Evolutionary conservation across 2,113 vertebrate species (phyloP).

Genomic region (Rhea americana): DNA sequence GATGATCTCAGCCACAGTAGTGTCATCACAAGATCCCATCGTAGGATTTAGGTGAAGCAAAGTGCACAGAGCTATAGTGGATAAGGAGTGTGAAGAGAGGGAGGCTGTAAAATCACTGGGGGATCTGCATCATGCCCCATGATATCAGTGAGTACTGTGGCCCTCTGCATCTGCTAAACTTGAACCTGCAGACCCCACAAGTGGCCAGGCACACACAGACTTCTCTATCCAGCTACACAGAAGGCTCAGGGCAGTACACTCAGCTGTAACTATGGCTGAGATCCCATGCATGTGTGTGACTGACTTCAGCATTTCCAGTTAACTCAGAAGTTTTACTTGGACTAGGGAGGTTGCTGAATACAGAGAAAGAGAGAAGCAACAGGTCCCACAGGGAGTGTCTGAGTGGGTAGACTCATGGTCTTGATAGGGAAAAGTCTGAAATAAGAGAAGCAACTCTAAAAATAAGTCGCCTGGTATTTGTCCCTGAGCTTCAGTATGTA

Average conservation of each 20-base stretch:
- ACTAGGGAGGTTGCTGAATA: slow-evolving; percentile 40
- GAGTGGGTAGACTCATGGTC: not conserved
- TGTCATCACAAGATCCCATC: not conserved
- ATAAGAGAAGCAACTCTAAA: slow-evolving; percentile 31
- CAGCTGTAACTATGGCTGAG: slow-evolving; percentile 23
- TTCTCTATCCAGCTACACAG: not conserved
- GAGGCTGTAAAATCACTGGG: not conserved
- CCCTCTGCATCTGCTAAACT: not conserved
- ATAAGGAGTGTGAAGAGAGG: not conserved
- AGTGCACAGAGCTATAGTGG: rapidly evolving
- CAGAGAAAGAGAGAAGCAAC: not conserved
- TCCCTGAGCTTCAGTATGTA: not conserved
- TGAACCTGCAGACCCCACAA: not conserved
- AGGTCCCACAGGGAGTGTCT: not conserved
- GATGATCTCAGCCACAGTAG: not conserved
- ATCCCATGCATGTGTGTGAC: not conserved
- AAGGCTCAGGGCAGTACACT: not conserved
- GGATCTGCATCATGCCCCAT: rapidly evolving
- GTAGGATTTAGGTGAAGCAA: not conserved
- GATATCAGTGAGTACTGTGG: not conserved
- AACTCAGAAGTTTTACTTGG: slow-evolving; percentile 44
- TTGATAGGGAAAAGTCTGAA: slow-evolving; percentile 21
- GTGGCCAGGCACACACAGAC: not conserved
- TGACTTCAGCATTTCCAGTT: slow-evolving; percentile 25
- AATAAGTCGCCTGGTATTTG: slow-evolving; percentile 15